Evolutionary conservation across 2,797 vertebrate genomes (phyloP).

Genomic region (Bradypus variegatus): DNA sequence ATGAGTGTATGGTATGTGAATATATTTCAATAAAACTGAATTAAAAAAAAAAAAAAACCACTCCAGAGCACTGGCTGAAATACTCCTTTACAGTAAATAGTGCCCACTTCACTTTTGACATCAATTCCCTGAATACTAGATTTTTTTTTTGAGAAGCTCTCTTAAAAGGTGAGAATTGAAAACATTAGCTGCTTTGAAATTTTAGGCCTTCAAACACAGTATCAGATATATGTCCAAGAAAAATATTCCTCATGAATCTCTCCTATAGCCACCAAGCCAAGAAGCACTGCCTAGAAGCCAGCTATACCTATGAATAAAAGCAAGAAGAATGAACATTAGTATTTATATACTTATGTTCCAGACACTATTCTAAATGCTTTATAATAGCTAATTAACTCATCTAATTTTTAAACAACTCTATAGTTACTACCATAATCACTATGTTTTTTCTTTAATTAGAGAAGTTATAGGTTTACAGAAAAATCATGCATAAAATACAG

Average conservation of each 20-base stretch:
- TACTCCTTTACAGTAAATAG: not conserved
- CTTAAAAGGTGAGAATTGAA: conserved; percentile 12
- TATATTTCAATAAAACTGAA: too few species aligned
- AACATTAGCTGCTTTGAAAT: conserved; percentile 2
- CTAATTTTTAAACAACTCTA: not conserved
- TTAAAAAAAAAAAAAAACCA: not conserved
- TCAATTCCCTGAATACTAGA: conserved; percentile 20
- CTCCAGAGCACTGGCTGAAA: not conserved
- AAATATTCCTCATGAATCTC: not conserved
- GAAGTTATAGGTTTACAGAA: too few species aligned
- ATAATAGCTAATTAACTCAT: not conserved
- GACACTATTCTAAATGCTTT: not conserved
- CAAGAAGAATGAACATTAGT: not conserved
- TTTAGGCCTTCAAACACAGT: not conserved
- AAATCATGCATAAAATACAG: too few species aligned
- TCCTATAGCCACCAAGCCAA: not conserved
- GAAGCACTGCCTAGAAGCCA: not conserved
- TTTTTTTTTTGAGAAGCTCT: not conserved
- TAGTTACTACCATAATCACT: not conserved
- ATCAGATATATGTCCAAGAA: not conserved
- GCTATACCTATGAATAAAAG: not conserved
- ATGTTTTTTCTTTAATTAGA: too few species aligned
- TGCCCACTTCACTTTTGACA: not conserved
- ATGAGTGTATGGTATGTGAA: too few species aligned
- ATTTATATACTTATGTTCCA: not conserved